Conservation (phyloP, 1,140 invertebrate genomes). For the Drosophila sproati region DNA sequence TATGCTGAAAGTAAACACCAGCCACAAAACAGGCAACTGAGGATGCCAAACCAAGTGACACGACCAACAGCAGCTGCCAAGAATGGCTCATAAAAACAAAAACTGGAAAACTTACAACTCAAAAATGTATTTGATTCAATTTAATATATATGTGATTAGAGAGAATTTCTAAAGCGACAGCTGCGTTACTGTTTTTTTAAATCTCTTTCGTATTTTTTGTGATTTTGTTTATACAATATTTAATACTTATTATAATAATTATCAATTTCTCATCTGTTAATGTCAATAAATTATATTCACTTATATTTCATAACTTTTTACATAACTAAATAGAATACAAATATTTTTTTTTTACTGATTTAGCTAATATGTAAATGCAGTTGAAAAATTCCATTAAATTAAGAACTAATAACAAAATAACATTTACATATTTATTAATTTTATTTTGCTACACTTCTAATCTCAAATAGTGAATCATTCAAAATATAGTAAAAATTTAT, state of each 20-base stretch:
- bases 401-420: too few relatives aligned
- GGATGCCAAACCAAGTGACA: constrained; percentile 37
- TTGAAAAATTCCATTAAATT: too few relatives aligned
- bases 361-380: too few relatives aligned
- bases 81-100: constrained; percentile 22
- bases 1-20: constrained; percentile 66
- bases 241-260: too few relatives aligned
- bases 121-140: background rate
- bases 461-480: background rate
- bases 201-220: background rate
- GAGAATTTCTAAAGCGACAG: background rate
- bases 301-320: too few relatives aligned
- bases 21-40: constrained; percentile 48
- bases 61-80: constrained; percentile 51
- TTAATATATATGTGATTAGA: background rate
- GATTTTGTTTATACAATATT: too few relatives aligned
- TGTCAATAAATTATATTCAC: too few relatives aligned
- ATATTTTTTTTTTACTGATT: too few relatives aligned
- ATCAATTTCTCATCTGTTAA: too few relatives aligned
- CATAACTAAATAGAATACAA: too few relatives aligned
- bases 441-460: too few relatives aligned
- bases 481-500: background rate
- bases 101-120: background rate
- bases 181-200: background rate
- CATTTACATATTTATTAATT: too few relatives aligned